These are phyloP conservation scores for Pipistrellus pipistrellus DNA, from an alignment of 2,797 vertebrate genomes.

Conservation along the genomic window DNA sequence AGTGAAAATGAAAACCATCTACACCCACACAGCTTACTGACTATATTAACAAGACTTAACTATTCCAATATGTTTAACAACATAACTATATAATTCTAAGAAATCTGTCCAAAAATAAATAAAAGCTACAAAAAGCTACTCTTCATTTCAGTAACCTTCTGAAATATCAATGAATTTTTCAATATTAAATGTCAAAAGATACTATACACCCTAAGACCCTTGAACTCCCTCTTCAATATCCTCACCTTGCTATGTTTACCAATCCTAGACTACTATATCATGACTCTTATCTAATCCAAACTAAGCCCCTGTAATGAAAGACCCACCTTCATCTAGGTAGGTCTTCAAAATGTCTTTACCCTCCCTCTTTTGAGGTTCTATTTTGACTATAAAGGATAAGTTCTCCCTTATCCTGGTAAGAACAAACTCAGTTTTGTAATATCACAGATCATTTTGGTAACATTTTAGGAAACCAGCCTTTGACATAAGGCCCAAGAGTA, in stretches of 20 bases:
- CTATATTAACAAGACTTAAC: background rate
- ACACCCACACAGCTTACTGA: background rate
- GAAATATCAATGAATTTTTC: background rate
- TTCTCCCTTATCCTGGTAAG: background rate
- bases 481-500: background rate
- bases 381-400: background rate
- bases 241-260: background rate
- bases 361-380: background rate
- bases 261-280: background rate
- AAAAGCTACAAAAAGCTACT: constrained; percentile 42
- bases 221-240: constrained; percentile 17
- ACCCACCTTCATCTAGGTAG: background rate
- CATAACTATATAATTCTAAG: background rate
- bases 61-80: background rate
- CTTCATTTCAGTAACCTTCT: constrained; percentile 14
- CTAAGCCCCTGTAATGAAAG: background rate
- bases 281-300: background rate
- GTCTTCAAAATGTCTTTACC: constrained; percentile 20
- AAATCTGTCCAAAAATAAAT: background rate
- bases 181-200: background rate
- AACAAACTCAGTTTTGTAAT: background rate
- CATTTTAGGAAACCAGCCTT: background rate
- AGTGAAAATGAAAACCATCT: constrained; percentile 3
- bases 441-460: background rate
- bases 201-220: background rate